phyloP scores from a whole-genome alignment of 1,140 invertebrate species.

The Apis dorsata region DNA sequence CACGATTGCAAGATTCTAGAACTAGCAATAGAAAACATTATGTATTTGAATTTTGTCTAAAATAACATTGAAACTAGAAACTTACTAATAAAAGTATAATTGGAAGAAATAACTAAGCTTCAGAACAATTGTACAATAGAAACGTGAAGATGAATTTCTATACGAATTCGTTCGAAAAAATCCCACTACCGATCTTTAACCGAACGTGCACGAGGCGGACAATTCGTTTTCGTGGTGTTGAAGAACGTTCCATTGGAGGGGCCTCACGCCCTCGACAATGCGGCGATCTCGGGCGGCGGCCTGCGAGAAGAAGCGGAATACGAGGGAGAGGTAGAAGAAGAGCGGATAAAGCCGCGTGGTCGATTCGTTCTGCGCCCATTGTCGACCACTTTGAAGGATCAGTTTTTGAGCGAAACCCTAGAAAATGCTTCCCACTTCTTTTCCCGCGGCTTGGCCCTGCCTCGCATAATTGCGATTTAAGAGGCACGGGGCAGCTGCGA shows the following conservation, averaged over 20 bases:
- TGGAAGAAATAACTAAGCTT: too few relatives aligned
- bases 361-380: constrained; percentile 62
- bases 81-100: too few relatives aligned
- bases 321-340: constrained; percentile 8
- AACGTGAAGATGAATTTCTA: too few relatives aligned
- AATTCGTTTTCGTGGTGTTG: constrained; percentile 58
- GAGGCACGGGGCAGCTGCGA: constrained; percentile 67
- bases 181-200: not conserved
- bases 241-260: constrained; percentile 61
- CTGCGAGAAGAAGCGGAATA: not conserved
- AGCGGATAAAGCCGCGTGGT: constrained; percentile 48
- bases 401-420: constrained; percentile 68
- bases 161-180: too few relatives aligned
- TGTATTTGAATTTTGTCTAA: too few relatives aligned
- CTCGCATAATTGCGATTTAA: constrained; percentile 74
- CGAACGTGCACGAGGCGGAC: not conserved
- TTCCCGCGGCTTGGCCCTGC: constrained; percentile 37
- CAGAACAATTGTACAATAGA: too few relatives aligned
- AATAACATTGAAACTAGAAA: too few relatives aligned
- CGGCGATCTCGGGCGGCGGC: constrained; percentile 47
- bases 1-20: too few relatives aligned
- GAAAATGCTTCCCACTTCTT: constrained; percentile 54
- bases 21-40: too few relatives aligned
- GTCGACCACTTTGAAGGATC: constrained; percentile 58
- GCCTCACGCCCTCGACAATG: constrained; percentile 73